Percentiles rank a stretch among this genome's conserved stretches.
Evolutionary conservation across 2,797 vertebrate genomes (phyloP).

Genomic region (Phyllotis vaccarum): DNA sequence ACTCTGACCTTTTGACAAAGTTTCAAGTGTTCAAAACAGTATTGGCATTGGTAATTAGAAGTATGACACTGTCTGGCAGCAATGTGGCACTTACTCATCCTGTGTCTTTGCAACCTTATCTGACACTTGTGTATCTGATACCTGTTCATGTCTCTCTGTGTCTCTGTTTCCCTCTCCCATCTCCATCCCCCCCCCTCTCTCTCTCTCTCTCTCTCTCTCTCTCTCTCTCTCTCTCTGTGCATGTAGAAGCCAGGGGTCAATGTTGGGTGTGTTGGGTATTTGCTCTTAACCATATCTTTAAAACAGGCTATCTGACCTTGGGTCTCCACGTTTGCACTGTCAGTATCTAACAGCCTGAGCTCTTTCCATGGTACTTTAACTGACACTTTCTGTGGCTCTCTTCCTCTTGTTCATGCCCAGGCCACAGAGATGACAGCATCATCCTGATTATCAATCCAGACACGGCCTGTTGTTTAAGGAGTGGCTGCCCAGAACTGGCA

Average conservation of each 20-base stretch:
- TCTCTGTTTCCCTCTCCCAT: no score
- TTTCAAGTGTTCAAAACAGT: neutral
- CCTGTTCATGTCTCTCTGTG: neutral
- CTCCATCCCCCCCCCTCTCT: no score
- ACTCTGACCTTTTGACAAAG: neutral
- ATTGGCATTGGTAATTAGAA: accelerated
- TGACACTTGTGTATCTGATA: neutral
- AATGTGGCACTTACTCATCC: neutral
- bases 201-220: no score
- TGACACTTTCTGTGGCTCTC: accelerated
- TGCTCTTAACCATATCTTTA: neutral
- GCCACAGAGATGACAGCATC: neutral
- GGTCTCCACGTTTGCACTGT: neutral
- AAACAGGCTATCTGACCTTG: neutral
- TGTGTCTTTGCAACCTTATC: neutral
- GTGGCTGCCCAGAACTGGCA: neutral
- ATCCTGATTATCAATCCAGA: neutral
- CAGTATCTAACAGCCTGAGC: neutral
- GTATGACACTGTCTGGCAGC: accelerated
- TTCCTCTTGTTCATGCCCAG: no score
- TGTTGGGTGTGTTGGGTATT: neutral
- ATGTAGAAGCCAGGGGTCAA: neutral
- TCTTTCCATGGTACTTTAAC: no score
- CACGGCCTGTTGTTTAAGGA: neutral
- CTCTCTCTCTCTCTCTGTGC: neutral